phyloP scores from a whole-genome alignment of 2,888 invertebrate genomes.

The Tridacna gigas region DNA sequence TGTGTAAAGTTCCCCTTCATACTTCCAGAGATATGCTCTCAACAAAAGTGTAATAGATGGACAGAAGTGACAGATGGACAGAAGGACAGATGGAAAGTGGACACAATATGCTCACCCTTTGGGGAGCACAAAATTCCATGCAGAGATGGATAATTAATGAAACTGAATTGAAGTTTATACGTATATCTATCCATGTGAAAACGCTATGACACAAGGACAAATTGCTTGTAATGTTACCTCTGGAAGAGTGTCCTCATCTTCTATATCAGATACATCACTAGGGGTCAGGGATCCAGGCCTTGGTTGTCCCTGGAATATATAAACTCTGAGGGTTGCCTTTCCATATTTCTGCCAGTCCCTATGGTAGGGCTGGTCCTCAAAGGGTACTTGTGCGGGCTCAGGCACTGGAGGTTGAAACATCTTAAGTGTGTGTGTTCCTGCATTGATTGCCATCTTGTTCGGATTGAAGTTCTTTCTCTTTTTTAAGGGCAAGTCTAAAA shows the following conservation, averaged over 20 bases:
- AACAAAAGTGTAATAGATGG: no score
- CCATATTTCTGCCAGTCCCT: conserved; percentile 77
- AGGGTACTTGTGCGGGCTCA: conserved; percentile 74
- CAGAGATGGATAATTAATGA: no score
- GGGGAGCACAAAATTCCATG: no score
- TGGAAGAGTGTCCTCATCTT: conserved; percentile 78
- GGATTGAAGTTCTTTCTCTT: conserved; percentile 74
- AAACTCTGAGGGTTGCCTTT: conserved; percentile 76
- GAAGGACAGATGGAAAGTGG: no score
- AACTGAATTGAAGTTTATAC: no score
- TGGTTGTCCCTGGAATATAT: conserved; percentile 81
- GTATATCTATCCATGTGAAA: no score
- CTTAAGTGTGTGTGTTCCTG: conserved; percentile 79
- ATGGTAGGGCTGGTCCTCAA: conserved; percentile 67
- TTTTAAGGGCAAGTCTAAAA: conserved; percentile 68
- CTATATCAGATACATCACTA: conserved; percentile 80
- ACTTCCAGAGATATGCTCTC: no score
- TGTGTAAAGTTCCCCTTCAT: no score
- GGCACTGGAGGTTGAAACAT: conserved; percentile 81
- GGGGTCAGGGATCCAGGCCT: conserved; percentile 83
- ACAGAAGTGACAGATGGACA: no score
- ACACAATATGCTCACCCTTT: no score
- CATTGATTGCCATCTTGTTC: conserved; percentile 75
- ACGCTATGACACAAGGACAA: not conserved
- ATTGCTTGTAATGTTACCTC: conserved; percentile 66